Evolutionary conservation across 1,140 invertebrate genomes (phyloP).

Genomic region (Muscidifurax raptorellus): DNA sequence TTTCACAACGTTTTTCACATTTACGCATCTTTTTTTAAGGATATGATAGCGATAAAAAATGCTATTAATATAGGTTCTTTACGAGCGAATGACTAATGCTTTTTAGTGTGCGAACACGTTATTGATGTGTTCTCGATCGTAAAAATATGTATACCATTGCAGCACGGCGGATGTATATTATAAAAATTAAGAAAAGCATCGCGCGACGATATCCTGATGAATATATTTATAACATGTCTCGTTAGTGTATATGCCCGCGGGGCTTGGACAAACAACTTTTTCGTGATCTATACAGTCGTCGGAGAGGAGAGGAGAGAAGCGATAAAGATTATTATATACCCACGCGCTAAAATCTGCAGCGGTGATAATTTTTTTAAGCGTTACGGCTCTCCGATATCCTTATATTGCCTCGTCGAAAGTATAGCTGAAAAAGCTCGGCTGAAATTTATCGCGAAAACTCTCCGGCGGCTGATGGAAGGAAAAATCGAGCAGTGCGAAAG

Average conservation of each 20-base stretch:
- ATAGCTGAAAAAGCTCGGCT: conserved; percentile 28
- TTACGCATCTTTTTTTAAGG: too few relatives aligned
- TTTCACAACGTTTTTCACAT: too few relatives aligned
- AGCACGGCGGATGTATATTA: too few relatives aligned
- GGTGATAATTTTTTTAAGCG: conserved; percentile 44
- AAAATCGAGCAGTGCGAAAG: conserved; percentile 39
- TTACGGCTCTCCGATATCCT: conserved; percentile 13
- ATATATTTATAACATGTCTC: too few relatives aligned
- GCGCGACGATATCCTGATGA: too few relatives aligned
- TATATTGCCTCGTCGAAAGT: neutral
- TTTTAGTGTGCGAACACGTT: neutral
- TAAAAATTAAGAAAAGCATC: too few relatives aligned
- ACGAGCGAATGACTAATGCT: neutral
- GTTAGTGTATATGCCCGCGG: neutral
- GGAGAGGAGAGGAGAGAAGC: neutral
- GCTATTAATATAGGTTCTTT: neutral
- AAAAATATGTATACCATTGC: too few relatives aligned
- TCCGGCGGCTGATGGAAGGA: neutral
- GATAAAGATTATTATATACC: conserved; percentile 20
- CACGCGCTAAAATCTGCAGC: conserved; percentile 37
- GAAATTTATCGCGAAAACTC: conserved; percentile 42
- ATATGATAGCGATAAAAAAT: neutral
- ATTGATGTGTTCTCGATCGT: neutral
- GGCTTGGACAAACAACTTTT: conserved; percentile 54
- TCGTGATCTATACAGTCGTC: conserved; percentile 52